phyloP scores from a whole-genome alignment of 2,797 vertebrate species.

The Austrolebias charrua region DNA sequence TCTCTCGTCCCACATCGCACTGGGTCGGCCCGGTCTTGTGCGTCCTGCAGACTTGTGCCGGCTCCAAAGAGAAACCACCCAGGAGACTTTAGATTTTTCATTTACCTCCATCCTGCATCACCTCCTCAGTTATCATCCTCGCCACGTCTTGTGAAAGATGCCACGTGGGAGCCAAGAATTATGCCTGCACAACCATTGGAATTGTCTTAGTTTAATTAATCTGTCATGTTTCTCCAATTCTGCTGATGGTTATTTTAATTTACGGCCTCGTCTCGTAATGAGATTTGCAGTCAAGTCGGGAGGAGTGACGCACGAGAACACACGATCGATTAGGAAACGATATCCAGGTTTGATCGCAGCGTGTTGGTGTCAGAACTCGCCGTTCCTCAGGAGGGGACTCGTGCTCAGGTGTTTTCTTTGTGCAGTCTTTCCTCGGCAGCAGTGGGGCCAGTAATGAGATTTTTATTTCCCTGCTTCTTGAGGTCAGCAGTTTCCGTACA shows the following conservation, averaged over 20 bases:
- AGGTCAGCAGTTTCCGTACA: background rate
- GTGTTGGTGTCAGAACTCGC: slow-evolving; percentile 31
- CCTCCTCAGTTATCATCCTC: slow-evolving; percentile 27
- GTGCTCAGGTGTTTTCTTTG: slow-evolving; percentile 4
- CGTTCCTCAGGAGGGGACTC: slow-evolving; percentile 15
- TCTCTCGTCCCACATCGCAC: background rate
- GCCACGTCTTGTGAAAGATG: slow-evolving; percentile 22
- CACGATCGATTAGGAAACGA: slow-evolving; percentile 26
- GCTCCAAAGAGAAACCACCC: slow-evolving; percentile 26
- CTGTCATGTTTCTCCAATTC: slow-evolving; percentile 62
- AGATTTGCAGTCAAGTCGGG: slow-evolving; percentile 37
- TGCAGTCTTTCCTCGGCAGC: background rate
- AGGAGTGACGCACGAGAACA: slow-evolving; percentile 17
- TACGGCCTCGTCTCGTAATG: slow-evolving; percentile 39
- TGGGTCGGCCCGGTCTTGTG: background rate
- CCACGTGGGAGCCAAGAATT: slow-evolving; percentile 49
- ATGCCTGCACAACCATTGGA: slow-evolving; percentile 22
- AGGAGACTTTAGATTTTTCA: slow-evolving; percentile 35
- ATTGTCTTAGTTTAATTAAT: slow-evolving; percentile 64
- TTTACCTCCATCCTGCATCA: slow-evolving; percentile 30
- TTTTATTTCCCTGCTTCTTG: background rate
- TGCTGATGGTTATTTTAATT: slow-evolving; percentile 64
- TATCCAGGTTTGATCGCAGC: slow-evolving; percentile 26
- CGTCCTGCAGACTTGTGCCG: background rate
- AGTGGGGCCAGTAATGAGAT: background rate